Evolutionary conservation across 2,888 invertebrate genomes (phyloP), one percentile per base, ranked within the genome.

Genomic region (Opisthograptis luteolata): DNA sequence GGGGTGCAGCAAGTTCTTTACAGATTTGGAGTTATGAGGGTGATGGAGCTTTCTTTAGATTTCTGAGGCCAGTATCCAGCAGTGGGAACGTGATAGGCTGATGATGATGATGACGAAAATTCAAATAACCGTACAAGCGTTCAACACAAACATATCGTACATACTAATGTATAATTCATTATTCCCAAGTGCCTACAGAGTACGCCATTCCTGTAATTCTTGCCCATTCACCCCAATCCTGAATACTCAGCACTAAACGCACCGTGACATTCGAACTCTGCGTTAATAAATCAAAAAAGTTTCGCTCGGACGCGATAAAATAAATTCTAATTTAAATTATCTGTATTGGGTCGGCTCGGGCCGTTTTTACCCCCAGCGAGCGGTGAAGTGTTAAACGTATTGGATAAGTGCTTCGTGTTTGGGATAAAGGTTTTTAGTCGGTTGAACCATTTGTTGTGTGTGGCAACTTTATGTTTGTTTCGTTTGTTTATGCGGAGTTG

Each of bases 221-320:
- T n/a, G n/a, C n/a, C n/a, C 43, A 15, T 44, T 28, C 24, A 15
- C 20, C 25, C 50, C 44, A 28, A 44, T 40, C 45, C 28, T 14
- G 35, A 22, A 49, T 10, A 25, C 25, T n/a, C 13, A 24, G 22
- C 40, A 49, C 49, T 49, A 49, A 45, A 55, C 60, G 54, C 45
- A 58, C 54, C 62, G 62, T 58, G 60, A 62, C 62, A 61, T 50
- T 57, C 60, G 46, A 65, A 64, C 67, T 64, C 50, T 10, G 40
- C 28, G 49, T 44, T 63, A 58, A 70, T 72, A 70, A 73, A 72
- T 73, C 66, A 72, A 70, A 72, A 67, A 72, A 69, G 62, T 70
- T 71, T 61, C 15, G 36, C 58, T 37, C 42, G 42, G 42, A 44
- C 44, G 47, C 49, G 64, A 64, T 68, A 62, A 65, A 66, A 67